These are phyloP conservation scores for Sarcophaga subvicina DNA, from an alignment of 2,888 invertebrate genomes.

Conservation along the genomic window DNA sequence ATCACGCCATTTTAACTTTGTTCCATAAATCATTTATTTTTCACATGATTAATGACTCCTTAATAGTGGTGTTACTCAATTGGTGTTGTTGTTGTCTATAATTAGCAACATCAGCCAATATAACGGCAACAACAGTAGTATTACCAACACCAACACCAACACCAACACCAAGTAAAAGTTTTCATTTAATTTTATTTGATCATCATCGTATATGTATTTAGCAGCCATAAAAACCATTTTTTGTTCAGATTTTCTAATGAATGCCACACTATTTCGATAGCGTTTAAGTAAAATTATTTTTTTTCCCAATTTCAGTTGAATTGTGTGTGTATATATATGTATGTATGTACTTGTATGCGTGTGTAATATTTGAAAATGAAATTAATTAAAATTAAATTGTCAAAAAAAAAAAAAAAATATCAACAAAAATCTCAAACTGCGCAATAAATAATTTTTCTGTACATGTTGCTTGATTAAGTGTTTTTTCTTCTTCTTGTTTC, in stretches of 20 bases:
- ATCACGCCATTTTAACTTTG: conserved; percentile 54
- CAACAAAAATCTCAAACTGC: conserved; percentile 51
- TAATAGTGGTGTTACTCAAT: conserved; percentile 21
- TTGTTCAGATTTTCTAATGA: too few species aligned
- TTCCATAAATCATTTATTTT: conserved; percentile 60
- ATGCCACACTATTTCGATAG: too few species aligned
- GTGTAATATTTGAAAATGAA: not conserved
- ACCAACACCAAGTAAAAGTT: too few species aligned
- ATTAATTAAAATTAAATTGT: conserved; percentile 39
- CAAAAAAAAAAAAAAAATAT: conserved; percentile 11
- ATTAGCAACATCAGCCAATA: not conserved
- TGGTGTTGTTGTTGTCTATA: not conserved
- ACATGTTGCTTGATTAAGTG: not conserved
- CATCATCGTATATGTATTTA: too few species aligned
- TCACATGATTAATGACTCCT: conserved; percentile 63
- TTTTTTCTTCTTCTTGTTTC: not conserved
- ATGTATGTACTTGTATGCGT: not conserved
- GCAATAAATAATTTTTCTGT: conserved; percentile 25
- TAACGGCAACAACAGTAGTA: not conserved
- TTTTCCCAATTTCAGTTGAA: too few species aligned
- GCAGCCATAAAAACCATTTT: too few species aligned
- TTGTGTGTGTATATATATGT: not conserved
- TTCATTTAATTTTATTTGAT: too few species aligned
- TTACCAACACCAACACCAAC: not conserved
- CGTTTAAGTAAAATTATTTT: too few species aligned